Percentiles rank a stretch among this genome's conserved stretches.
phyloP scores from a whole-genome alignment of 1,140 invertebrate genomes.

The Protaetia brevitarsis region DNA sequence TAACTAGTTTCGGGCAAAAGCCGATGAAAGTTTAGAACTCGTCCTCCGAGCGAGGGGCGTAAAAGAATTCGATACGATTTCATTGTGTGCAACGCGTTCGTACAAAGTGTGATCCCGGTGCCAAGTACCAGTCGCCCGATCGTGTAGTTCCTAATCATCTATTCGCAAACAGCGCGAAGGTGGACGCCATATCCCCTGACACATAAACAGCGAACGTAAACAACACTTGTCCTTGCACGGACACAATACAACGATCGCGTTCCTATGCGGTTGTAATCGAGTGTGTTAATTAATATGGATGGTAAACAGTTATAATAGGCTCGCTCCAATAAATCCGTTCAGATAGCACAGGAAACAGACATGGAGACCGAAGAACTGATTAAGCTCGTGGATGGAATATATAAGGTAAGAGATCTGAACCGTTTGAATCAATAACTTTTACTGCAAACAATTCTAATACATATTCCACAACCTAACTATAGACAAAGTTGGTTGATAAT shows the following conservation, averaged over 20 bases:
- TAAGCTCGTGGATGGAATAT: slow-evolving; percentile 84
- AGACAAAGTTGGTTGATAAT: too few species aligned
- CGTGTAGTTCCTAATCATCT: too few species aligned
- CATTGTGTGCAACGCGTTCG: too few species aligned
- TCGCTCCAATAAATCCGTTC: background rate
- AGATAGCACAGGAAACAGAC: slow-evolving; percentile 23
- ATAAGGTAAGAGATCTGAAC: slow-evolving; percentile 76
- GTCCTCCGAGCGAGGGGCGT: background rate
- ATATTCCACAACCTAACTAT: too few species aligned
- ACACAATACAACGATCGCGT: slow-evolving; percentile 18
- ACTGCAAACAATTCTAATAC: too few species aligned
- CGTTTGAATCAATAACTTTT: too few species aligned
- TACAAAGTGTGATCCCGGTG: too few species aligned
- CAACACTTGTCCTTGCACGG: background rate
- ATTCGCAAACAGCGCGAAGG: too few species aligned
- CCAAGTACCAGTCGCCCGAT: too few species aligned
- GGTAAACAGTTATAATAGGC: slow-evolving; percentile 23
- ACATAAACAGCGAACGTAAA: background rate
- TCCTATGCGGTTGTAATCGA: background rate
- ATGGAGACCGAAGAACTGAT: slow-evolving; percentile 88
- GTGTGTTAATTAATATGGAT: slow-evolving; percentile 26
- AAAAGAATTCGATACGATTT: too few species aligned
- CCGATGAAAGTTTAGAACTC: background rate
- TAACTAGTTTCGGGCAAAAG: background rate
- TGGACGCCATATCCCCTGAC: background rate